These are phyloP conservation scores for Meteorus cinctellus DNA, from an alignment of 2,888 invertebrate species.

Conservation along the genomic window DNA sequence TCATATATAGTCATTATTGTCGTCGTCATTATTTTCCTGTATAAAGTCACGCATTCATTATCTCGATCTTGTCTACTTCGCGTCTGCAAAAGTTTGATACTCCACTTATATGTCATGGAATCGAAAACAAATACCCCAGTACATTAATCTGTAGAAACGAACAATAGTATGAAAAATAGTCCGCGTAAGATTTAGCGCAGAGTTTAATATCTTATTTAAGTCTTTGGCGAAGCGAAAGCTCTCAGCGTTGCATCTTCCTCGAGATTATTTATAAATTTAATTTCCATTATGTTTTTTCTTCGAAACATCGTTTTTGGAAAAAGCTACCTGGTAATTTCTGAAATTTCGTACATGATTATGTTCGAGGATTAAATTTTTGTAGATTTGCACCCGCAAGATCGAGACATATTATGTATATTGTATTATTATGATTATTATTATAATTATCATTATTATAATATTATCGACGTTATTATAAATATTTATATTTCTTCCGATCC, in stretches of 20 bases:
- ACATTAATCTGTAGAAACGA: neutral
- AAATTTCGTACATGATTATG: neutral
- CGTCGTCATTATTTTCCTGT: conserved; percentile 50
- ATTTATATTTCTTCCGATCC: neutral
- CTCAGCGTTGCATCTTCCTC: conserved; percentile 34
- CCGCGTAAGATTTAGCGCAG: conserved; percentile 28
- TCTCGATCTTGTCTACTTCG: neutral
- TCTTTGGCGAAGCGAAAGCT: conserved; percentile 38
- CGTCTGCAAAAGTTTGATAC: neutral
- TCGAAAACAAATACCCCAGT: neutral
- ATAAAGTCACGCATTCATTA: conserved; percentile 53
- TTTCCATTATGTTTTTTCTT: conserved; percentile 25
- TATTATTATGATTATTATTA: conserved; percentile 18
- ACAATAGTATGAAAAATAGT: neutral
- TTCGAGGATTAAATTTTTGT: conserved; percentile 3
- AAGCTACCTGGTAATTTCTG: neutral
- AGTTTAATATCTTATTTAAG: conserved; percentile 14
- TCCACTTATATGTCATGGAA: neutral
- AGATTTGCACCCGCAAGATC: neutral
- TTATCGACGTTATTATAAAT: neutral
- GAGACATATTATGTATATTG: neutral
- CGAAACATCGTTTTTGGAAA: conserved; percentile 9
- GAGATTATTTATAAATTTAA: neutral
- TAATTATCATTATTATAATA: neutral
- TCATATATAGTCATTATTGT: conserved; percentile 50